Percentiles rank a stretch among this genome's conserved stretches.
Conservation (phyloP, 2,113 vertebrate genomes). For the Crotophaga sulcirostris region DNA sequence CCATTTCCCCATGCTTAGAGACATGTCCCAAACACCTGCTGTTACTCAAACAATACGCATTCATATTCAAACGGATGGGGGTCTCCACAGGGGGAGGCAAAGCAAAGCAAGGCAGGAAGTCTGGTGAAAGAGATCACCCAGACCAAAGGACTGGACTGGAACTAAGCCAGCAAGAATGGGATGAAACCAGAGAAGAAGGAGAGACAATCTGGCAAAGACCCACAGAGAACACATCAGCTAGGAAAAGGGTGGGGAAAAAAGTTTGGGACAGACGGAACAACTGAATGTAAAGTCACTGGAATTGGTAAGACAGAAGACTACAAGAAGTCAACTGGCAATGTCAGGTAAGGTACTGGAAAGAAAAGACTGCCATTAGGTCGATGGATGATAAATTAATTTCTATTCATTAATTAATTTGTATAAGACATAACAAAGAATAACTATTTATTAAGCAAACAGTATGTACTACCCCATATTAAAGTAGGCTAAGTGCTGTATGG, state of each 20-base stretch:
- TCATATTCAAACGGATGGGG: not conserved
- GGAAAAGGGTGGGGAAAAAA: not conserved
- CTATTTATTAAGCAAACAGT: not conserved
- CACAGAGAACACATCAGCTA: accelerated
- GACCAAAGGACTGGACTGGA: conserved; percentile 27
- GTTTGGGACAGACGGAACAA: not conserved
- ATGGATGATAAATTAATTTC: not conserved
- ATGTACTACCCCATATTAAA: not conserved
- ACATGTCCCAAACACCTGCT: not conserved
- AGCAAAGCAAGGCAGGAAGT: conserved; percentile 17
- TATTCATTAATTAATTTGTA: not conserved
- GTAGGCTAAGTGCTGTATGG: not conserved
- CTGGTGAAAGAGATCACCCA: conserved; percentile 6
- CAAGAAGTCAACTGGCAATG: not conserved
- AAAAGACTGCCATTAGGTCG: not conserved
- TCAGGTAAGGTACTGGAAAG: not conserved
- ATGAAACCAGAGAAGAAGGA: not conserved
- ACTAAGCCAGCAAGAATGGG: conserved; percentile 26
- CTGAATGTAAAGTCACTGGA: not conserved
- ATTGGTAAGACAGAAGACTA: not conserved
- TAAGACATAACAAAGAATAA: not conserved
- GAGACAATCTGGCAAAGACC: not conserved
- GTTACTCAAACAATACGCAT: not conserved
- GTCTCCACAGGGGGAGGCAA: not conserved
- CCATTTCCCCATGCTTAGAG: not conserved